A percentile compares a stretch with the other conserved stretches of the same genome.
Evolutionary conservation across 2,888 invertebrate genomes (phyloP).

Genomic region (Sarcophaga subvicina): DNA sequence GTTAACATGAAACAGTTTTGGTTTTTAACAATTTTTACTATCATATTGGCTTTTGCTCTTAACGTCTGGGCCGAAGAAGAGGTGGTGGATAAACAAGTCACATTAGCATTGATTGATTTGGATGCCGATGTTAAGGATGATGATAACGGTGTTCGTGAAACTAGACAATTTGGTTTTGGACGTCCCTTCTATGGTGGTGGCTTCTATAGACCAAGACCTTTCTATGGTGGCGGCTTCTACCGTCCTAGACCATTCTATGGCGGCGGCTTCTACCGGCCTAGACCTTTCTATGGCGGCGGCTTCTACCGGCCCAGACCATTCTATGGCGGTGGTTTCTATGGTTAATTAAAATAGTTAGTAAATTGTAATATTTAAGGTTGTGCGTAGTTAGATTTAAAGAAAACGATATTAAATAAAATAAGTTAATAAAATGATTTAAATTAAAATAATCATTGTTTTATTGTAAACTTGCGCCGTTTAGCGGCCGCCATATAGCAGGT

Average conservation of each 20-base stretch:
- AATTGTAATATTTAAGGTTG: background rate
- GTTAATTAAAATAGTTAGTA: background rate
- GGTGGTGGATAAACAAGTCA: background rate
- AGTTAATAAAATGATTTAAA: background rate
- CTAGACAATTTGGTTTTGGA: conserved; percentile 65
- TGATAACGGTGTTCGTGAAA: conserved; percentile 43
- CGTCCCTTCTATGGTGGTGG: conserved; percentile 42
- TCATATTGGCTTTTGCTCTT: background rate
- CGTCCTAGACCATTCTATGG: conserved; percentile 55
- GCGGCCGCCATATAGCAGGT: too few species aligned
- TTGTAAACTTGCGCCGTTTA: too few species aligned
- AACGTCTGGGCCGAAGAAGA: background rate
- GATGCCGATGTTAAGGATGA: background rate
- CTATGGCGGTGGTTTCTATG: background rate
- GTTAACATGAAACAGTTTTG: background rate
- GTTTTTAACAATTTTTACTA: background rate
- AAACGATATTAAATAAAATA: background rate
- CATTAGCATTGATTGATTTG: background rate
- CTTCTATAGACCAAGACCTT: conserved; percentile 31
- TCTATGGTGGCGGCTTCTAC: conserved; percentile 47
- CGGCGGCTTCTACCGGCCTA: background rate
- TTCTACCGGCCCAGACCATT: background rate
- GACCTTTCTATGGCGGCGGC: background rate
- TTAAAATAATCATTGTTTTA: too few species aligned
- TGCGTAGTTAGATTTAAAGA: background rate